Conservation (phyloP, 2,113 vertebrate species). For the Anarrhichthys ocellatus region DNA sequence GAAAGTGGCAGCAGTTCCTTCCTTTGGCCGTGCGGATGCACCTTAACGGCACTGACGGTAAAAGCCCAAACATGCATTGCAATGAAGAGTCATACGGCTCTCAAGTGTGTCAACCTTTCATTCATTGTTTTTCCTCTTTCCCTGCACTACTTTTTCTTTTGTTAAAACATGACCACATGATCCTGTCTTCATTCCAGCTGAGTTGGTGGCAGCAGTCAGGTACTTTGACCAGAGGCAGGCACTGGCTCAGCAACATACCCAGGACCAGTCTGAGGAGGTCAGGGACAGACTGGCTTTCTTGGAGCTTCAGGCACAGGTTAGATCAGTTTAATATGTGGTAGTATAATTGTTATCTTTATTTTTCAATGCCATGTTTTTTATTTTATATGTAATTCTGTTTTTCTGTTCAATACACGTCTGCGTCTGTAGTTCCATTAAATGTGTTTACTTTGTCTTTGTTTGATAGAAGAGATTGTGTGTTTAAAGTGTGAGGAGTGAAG, state of each 20-base stretch:
- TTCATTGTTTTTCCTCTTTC: not conserved
- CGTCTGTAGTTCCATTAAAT: not conserved
- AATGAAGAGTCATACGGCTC: not conserved
- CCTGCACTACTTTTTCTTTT: not conserved
- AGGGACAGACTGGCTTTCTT: constrained; percentile 79
- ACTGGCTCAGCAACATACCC: constrained; percentile 52
- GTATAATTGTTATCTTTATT: not conserved
- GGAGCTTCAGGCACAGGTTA: constrained; percentile 85
- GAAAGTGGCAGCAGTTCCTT: constrained; percentile 82
- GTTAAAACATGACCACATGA: not conserved
- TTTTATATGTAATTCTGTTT: not conserved
- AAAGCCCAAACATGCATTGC: not conserved
- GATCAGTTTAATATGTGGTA: not conserved
- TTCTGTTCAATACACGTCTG: not conserved
- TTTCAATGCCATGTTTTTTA: not conserved
- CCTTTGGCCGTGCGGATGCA: constrained; percentile 72
- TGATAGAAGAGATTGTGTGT: not conserved
- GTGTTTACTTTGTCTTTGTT: not conserved
- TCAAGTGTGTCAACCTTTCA: not conserved
- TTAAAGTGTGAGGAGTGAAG: constrained; percentile 1
- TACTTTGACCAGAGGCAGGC: constrained; percentile 80
- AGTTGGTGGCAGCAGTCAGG: constrained; percentile 80
- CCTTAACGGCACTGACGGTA: constrained; percentile 85
- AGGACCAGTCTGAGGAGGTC: constrained; percentile 67
- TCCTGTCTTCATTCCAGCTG: constrained; percentile 60